Percentiles rank a stretch among this genome's conserved stretches.
phyloP scores from a whole-genome alignment of 1,140 invertebrate species.

The Drosophila watanabei region DNA sequence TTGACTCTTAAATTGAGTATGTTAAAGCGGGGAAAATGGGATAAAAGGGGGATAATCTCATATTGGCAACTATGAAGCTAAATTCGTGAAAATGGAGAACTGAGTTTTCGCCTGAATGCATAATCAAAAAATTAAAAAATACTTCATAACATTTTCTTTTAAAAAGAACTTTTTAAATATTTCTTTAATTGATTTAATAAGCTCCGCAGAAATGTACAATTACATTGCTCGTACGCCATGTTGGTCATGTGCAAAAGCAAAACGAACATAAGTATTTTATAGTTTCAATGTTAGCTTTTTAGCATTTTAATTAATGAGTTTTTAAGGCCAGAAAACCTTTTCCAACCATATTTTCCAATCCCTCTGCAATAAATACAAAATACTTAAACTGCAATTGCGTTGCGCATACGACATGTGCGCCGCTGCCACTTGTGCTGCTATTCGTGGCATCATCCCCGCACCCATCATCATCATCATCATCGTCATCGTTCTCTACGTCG shows the following conservation, averaged over 20 bases:
- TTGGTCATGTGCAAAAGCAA: neutral
- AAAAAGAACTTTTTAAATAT: neutral
- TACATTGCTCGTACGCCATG: neutral
- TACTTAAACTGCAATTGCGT: constrained; percentile 73
- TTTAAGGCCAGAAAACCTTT: neutral
- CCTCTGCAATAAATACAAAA: constrained; percentile 71
- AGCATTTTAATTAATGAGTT: neutral
- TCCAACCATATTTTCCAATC: neutral
- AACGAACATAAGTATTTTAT: neutral
- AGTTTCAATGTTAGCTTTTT: neutral
- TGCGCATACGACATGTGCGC: constrained; percentile 67
- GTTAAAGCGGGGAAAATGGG: constrained; percentile 11
- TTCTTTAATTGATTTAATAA: neutral
- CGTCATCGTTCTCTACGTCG: constrained; percentile 5
- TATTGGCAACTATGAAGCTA: constrained; percentile 63
- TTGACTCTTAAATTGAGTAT: constrained; percentile 25
- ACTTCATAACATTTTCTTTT: neutral
- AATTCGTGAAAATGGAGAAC: constrained; percentile 60
- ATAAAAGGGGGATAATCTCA: constrained; percentile 57
- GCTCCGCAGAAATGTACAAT: no score
- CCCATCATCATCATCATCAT: constrained; percentile 32
- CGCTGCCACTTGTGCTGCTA: neutral
- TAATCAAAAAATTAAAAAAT: neutral
- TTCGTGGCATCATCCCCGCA: constrained; percentile 3
- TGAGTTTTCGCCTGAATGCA: constrained; percentile 7